These are phyloP conservation scores for Notarius lentiginosus DNA, from an alignment of 2,113 vertebrate species.

Conservation along the genomic window DNA sequence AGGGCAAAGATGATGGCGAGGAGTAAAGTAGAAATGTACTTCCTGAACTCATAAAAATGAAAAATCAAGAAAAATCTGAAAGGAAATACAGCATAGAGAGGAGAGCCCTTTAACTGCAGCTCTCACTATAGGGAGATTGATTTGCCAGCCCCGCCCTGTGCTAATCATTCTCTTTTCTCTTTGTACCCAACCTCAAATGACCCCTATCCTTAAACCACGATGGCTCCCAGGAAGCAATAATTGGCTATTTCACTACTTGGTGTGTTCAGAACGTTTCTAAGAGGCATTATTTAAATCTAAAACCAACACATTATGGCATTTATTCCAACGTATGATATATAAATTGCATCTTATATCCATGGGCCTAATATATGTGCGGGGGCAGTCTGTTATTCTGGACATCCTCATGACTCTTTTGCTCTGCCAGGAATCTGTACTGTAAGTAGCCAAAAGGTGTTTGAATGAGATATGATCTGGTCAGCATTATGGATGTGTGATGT, in stretches of 20 bases:
- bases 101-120: constrained; percentile 56
- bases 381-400: neutral
- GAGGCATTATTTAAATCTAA: neutral
- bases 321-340: neutral
- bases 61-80: constrained; percentile 57
- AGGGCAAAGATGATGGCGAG: constrained; percentile 91
- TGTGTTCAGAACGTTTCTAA: neutral
- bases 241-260: constrained; percentile 44
- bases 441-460: constrained; percentile 18
- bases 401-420: constrained; percentile 10
- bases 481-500: constrained; percentile 1
- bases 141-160: constrained; percentile 17
- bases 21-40: constrained; percentile 75
- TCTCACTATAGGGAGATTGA: constrained; percentile 55
- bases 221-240: constrained; percentile 21
- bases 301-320: neutral
- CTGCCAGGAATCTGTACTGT: constrained; percentile 22
- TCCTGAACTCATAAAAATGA: constrained; percentile 56
- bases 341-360: constrained; percentile 3
- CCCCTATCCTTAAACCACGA: neutral
- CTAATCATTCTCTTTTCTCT: constrained; percentile 37
- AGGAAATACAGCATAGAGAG: constrained; percentile 57
- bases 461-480: constrained; percentile 12
- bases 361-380: neutral
- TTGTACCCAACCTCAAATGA: constrained; percentile 16